Conservation (phyloP, 2,113 vertebrate species). For the Cavia porcellus region DNA sequence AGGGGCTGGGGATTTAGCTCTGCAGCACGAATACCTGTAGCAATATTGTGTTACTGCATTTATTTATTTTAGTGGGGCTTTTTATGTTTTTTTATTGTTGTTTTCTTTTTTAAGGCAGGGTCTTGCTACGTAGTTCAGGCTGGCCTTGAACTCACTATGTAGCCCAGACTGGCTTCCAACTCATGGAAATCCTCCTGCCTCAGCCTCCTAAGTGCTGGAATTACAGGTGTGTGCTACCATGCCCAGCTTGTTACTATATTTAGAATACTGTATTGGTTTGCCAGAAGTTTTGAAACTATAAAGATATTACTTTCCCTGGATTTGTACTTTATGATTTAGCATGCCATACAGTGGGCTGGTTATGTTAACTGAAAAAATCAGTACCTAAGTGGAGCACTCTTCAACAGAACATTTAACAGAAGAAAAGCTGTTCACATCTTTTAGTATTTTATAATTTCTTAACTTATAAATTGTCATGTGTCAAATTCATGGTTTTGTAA, state of each 20-base stretch:
- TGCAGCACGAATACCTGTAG: too few relatives aligned
- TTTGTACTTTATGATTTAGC: slow-evolving; percentile 60
- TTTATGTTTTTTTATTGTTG: background rate
- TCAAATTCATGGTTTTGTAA: slow-evolving; percentile 72
- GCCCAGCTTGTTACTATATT: background rate
- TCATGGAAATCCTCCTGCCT: background rate
- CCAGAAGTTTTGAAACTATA: slow-evolving; percentile 66
- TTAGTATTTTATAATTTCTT: slow-evolving; percentile 66
- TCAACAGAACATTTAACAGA: slow-evolving; percentile 6
- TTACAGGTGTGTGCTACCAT: background rate
- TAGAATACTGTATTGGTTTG: slow-evolving; percentile 72
- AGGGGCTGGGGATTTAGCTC: too few relatives aligned
- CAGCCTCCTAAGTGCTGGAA: background rate
- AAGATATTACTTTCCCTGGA: slow-evolving; percentile 52
- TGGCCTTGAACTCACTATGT: background rate
- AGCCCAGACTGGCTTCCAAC: background rate
- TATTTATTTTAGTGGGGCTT: background rate
- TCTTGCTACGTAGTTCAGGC: background rate
- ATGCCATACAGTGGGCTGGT: slow-evolving; percentile 36
- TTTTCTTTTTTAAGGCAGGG: background rate
- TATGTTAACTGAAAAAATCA: slow-evolving; percentile 59
- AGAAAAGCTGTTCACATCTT: slow-evolving; percentile 60
- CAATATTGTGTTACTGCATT: background rate
- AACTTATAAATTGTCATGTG: slow-evolving; percentile 73
- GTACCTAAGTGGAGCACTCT: slow-evolving; percentile 59